Base-by-base conservation (phyloP, 37 sponge, comb jelly and placozoan species). In the Lycopodina hypogea region DNA sequence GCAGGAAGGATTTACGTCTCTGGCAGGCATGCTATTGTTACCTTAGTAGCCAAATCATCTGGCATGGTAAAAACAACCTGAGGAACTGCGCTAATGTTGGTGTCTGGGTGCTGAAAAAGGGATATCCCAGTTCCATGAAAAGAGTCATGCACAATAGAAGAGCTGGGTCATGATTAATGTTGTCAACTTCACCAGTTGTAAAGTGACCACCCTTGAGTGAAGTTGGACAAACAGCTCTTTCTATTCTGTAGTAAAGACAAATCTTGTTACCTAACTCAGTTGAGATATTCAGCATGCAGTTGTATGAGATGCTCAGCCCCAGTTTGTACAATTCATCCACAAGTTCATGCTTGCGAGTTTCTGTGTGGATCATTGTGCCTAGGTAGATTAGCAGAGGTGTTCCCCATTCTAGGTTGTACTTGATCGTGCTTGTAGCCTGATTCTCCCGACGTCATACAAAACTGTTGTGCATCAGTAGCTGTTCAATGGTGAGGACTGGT, bases 291-390 rank as follows among this genome's bases (percentile, higher is more conserved):
- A 83, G 36, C 24, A 83, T 68, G 74, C 76, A 68, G 68, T 74
- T 68, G 62, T 83, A 83, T 7, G 83, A 74, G 51, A 83, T 74
- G 55, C 74, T 61, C 67, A 83, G 33, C 9, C 83, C 83, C 15
- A 74, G 55, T 56, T 32, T 22, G 24, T 58, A 74, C 33, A 83
- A 28, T 34, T 39, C 32, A 42, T 83, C 83, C 19, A 83, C 68
- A 40, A 83, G 57, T 59, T 74, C 69, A 26, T 63, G 28, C 68
- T 83, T 83, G 17, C 83, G 67, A 39, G 74, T 82, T 18, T 69
- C 7, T 34, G 81, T 50, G 39, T 80, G 81, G 23, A 71, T 3
- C 60, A 56, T 81, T 34, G 72, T 1, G 3, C 68, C 76, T 24
- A 75, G 4, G 40, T 83, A 75, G 52, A 74, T 66, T 1, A 69